These are phyloP conservation scores for Nemurella pictetii DNA, from an alignment of 2,888 invertebrate species.

Conservation along the genomic window DNA sequence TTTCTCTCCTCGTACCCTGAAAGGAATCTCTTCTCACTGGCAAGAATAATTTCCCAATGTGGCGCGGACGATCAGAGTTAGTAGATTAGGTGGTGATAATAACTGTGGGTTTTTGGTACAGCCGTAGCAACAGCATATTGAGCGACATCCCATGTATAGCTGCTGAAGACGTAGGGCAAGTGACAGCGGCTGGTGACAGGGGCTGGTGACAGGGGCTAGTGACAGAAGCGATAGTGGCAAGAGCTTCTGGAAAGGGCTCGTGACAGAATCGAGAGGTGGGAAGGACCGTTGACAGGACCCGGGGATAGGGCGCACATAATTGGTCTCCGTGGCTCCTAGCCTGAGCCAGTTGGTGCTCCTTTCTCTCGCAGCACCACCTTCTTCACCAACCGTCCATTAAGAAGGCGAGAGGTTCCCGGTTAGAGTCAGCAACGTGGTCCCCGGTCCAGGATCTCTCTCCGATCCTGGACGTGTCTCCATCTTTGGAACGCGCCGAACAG, in stretches of 20 bases:
- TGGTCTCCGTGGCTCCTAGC: slow-evolving; percentile 31
- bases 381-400: slow-evolving; percentile 33
- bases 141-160: no score
- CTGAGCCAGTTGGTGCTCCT: slow-evolving; percentile 38
- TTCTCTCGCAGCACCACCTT: slow-evolving; percentile 37
- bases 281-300: not conserved
- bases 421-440: slow-evolving; percentile 42
- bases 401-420: slow-evolving; percentile 39
- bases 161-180: no score
- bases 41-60: no score
- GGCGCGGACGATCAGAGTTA: no score
- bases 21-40: no score
- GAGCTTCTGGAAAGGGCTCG: no score
- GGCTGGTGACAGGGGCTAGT: not conserved
- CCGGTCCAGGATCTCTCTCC: slow-evolving; percentile 42
- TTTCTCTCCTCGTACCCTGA: not conserved
- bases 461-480: slow-evolving; percentile 42
- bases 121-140: no score
- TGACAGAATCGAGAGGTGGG: no score
- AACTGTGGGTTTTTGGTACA: no score
- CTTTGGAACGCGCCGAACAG: slow-evolving; percentile 42
- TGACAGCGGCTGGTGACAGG: not conserved
- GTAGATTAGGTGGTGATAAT: no score
- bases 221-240: no score
- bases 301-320: slow-evolving; percentile 7